Evolutionary conservation across 2,888 invertebrate species (phyloP).

Genomic region (Eristalinus aeneus): DNA sequence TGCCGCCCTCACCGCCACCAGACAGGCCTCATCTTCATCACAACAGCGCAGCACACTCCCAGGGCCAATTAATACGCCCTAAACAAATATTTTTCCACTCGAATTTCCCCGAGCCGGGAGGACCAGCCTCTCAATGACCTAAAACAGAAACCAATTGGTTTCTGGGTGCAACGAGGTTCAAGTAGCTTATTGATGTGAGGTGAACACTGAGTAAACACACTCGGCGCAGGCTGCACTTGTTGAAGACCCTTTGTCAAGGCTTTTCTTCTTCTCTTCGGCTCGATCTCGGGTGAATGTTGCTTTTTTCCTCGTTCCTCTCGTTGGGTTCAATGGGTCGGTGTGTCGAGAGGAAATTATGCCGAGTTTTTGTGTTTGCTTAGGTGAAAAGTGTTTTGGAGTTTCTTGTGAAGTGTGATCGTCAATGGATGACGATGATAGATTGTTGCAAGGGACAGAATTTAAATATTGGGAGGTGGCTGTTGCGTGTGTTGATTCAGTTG

Average conservation of each 20-base stretch:
- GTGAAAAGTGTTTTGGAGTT: conserved; percentile 41
- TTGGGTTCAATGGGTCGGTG: neutral
- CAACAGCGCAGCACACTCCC: neutral
- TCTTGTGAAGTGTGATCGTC: neutral
- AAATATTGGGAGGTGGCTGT: neutral
- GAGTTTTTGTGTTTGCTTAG: conserved; percentile 48
- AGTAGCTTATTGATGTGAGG: conserved; percentile 51
- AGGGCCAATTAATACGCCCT: conserved; percentile 32
- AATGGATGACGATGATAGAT: neutral
- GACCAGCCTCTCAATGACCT: conserved; percentile 16
- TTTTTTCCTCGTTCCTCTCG: conserved; percentile 8
- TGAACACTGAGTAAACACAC: conserved; percentile 34
- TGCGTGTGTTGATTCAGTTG: neutral
- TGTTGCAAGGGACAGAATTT: neutral
- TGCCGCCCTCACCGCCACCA: neutral
- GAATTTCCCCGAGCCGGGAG: conserved; percentile 2
- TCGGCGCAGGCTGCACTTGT: conserved; percentile 29
- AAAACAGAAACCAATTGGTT: conserved; percentile 45
- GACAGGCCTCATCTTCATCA: neutral
- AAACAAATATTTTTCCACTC: conserved; percentile 50
- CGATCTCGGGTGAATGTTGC: neutral
- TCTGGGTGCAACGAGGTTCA: conserved; percentile 53
- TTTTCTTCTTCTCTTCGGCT: conserved; percentile 4
- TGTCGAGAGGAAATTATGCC: conserved; percentile 3
- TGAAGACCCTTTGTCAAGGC: conserved; percentile 20